Evolutionary conservation across 2,888 invertebrate genomes (phyloP).

Genomic region (Phymatocera aterrima): DNA sequence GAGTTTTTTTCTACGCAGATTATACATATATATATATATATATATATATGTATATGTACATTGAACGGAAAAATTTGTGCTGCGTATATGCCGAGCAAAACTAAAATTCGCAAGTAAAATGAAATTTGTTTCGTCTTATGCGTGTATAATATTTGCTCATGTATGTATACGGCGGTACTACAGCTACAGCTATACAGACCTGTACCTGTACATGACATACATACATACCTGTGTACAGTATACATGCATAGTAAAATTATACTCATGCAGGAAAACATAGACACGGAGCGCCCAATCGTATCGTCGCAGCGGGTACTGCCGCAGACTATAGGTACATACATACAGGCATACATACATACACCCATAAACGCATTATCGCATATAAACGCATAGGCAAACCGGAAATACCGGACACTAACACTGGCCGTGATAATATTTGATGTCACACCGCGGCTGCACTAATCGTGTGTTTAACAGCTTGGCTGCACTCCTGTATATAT

Average conservation of each 20-base stretch:
- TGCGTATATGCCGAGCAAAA: no score
- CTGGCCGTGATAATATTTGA: slow-evolving; percentile 57
- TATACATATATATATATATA: not conserved
- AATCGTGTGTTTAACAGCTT: slow-evolving; percentile 71
- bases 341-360: no score
- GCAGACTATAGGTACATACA: no score
- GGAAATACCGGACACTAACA: slow-evolving; percentile 46
- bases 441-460: slow-evolving; percentile 70
- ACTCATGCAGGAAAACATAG: not conserved
- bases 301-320: no score
- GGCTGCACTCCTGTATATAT: slow-evolving; percentile 56
- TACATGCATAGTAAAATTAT: not conserved
- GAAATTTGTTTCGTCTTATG: not conserved
- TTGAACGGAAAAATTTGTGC: no score
- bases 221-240: not conserved
- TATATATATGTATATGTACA: not conserved
- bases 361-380: slow-evolving; percentile 12
- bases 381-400: slow-evolving; percentile 14
- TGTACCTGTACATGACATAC: slow-evolving; percentile 3
- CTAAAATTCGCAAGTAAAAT: not conserved
- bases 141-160: no score
- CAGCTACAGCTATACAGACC: no score
- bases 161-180: no score
- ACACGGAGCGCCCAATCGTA: slow-evolving; percentile 34
- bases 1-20: not conserved